phyloP scores from a whole-genome alignment of 2,797 vertebrate genomes.

The Sebastes glaucus region DNA sequence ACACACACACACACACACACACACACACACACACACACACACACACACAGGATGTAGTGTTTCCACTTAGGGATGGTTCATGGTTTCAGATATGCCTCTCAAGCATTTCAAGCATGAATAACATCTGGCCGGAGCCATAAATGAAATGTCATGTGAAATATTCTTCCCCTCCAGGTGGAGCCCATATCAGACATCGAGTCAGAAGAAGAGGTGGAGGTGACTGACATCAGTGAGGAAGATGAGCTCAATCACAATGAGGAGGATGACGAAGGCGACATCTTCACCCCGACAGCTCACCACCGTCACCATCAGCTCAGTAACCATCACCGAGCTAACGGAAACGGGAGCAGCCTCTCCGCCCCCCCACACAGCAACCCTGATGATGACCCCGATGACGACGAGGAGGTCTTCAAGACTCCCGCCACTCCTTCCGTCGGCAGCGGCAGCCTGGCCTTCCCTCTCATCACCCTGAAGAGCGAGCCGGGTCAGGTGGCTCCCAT shows the following conservation, averaged over 20 bases:
- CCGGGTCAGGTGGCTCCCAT: conserved; percentile 68
- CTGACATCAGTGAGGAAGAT: conserved; percentile 90
- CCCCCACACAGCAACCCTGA: conserved; percentile 26
- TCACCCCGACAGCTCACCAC: conserved; percentile 46
- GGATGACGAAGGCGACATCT: conserved; percentile 64
- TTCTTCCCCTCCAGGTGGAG: conserved; percentile 82
- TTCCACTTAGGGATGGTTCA: background rate
- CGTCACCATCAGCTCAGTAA: conserved; percentile 27
- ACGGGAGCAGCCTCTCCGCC: conserved; percentile 5
- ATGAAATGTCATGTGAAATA: background rate
- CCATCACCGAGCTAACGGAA: conserved; percentile 54
- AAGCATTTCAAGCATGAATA: background rate
- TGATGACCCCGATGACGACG: conserved; percentile 81
- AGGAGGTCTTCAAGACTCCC: conserved; percentile 92
- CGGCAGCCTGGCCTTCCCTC: conserved; percentile 54
- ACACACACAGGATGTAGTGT: background rate
- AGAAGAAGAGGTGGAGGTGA: conserved; percentile 90
- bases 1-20: background rate
- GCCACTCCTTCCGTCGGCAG: conserved; percentile 73
- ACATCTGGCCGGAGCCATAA: background rate
- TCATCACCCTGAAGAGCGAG: conserved; percentile 77
- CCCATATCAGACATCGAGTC: conserved; percentile 91
- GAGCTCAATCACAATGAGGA: conserved; percentile 57
- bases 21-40: background rate
- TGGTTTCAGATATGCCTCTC: background rate